A percentile compares a stretch with the other conserved stretches of the same genome.
These are phyloP conservation scores for Formica selysi DNA, from an alignment of 1,140 invertebrate species.

Conservation along the genomic window DNA sequence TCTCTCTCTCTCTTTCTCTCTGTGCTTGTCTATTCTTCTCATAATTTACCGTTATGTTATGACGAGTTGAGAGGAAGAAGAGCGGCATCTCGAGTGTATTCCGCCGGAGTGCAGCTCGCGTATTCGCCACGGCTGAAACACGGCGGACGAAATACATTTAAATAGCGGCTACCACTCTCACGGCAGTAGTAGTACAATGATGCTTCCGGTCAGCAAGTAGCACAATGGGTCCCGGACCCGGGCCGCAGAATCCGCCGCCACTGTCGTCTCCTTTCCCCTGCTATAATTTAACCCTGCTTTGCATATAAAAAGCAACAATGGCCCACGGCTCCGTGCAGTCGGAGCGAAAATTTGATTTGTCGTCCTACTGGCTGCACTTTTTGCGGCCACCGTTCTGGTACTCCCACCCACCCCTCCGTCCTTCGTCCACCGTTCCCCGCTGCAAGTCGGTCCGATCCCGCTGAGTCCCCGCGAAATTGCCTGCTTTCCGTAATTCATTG, in stretches of 20 bases:
- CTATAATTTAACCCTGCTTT: slow-evolving; percentile 82
- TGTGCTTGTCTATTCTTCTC: not conserved
- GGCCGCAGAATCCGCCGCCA: slow-evolving; percentile 66
- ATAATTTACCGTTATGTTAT: slow-evolving; percentile 46
- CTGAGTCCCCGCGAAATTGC: slow-evolving; percentile 36
- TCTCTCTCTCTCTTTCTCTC: not conserved
- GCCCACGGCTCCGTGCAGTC: slow-evolving; percentile 71
- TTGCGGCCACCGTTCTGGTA: slow-evolving; percentile 49
- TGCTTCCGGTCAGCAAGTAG: slow-evolving; percentile 81
- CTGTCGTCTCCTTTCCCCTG: slow-evolving; percentile 70
- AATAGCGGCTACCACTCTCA: slow-evolving; percentile 71
- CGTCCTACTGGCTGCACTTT: slow-evolving; percentile 76
- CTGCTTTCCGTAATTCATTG: slow-evolving; percentile 66
- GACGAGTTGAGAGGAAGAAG: slow-evolving; percentile 6
- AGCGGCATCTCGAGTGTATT: slow-evolving; percentile 51
- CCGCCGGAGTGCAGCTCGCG: not conserved
- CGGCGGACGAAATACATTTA: slow-evolving; percentile 73
- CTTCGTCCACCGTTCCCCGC: not conserved
- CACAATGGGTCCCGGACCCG: slow-evolving; percentile 74
- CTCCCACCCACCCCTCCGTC: not conserved
- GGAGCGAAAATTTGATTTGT: slow-evolving; percentile 82
- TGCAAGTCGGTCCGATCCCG: slow-evolving; percentile 30
- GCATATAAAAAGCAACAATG: slow-evolving; percentile 83
- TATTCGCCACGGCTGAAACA: slow-evolving; percentile 39
- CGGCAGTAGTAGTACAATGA: slow-evolving; percentile 74